phyloP scores from a whole-genome alignment of 2,888 invertebrate species.

The Stramonita haemastoma region DNA sequence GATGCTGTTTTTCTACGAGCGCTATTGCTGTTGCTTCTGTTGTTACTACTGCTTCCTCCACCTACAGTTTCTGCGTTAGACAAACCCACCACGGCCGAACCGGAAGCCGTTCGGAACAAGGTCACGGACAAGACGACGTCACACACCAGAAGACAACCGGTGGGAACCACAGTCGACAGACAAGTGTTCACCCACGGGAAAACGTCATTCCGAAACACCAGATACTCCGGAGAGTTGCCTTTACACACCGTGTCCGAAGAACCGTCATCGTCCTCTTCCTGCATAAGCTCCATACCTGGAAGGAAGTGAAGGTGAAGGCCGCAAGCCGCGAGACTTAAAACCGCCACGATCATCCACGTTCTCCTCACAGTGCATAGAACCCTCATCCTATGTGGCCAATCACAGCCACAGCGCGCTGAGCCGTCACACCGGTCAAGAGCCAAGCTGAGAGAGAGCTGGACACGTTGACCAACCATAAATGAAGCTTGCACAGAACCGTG shows the following conservation, averaged over 20 bases:
- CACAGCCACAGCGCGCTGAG: background rate
- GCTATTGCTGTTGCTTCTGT: background rate
- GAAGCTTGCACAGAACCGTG: background rate
- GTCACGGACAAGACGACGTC: background rate
- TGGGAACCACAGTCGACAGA: background rate
- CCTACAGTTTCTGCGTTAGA: background rate
- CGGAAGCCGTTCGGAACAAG: background rate
- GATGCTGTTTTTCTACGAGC: background rate
- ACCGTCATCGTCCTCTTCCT: background rate
- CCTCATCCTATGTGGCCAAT: background rate
- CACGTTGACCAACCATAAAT: background rate
- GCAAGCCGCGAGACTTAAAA: background rate
- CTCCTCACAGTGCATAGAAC: background rate
- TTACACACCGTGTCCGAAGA: too few relatives aligned
- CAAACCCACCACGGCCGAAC: background rate
- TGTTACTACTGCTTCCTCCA: too few relatives aligned
- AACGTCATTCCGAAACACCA: background rate
- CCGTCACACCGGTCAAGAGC: background rate
- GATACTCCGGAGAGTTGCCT: background rate
- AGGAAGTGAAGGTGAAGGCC: background rate
- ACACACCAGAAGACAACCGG: background rate
- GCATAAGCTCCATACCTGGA: background rate
- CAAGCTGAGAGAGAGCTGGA: background rate
- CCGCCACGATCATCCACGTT: background rate
- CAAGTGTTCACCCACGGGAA: background rate